These are phyloP conservation scores for Tupaia chinensis DNA, from an alignment of 2,113 vertebrate species.

Conservation along the genomic window DNA sequence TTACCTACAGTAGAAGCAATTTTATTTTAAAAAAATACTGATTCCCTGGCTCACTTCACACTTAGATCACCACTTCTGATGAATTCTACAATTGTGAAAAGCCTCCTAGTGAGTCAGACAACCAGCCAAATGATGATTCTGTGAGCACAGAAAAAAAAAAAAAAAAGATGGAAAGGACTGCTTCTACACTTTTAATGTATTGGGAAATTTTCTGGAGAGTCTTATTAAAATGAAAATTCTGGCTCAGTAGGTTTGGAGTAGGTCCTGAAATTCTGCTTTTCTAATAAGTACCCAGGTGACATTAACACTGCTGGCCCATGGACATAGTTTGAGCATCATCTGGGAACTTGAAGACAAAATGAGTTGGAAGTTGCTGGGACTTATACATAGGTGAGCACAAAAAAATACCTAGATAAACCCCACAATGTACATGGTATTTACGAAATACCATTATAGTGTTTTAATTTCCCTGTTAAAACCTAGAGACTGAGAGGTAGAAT, in stretches of 20 bases:
- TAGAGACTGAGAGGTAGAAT: neutral
- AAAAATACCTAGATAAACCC: neutral
- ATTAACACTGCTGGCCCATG: neutral
- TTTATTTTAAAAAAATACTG: neutral
- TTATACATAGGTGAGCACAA: neutral
- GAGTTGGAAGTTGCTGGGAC: neutral
- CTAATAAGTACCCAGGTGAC: neutral
- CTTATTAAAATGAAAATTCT: constrained; percentile 20
- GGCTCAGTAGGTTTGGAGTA: neutral
- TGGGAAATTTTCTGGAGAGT: neutral
- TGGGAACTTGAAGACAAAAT: neutral
- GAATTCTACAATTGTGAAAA: neutral
- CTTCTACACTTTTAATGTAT: neutral
- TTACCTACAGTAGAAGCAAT: neutral
- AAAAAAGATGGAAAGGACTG: neutral
- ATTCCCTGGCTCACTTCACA: neutral
- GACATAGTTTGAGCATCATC: neutral
- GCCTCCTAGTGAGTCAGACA: neutral
- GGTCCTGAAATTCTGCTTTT: neutral
- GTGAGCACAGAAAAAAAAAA: neutral
- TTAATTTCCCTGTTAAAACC: neutral
- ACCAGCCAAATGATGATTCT: neutral
- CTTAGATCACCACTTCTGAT: neutral
- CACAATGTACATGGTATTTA: neutral
- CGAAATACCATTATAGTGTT: neutral